These are phyloP conservation scores for Melierax canorus DNA, from an alignment of 2,113 vertebrate genomes.

Conservation along the genomic window DNA sequence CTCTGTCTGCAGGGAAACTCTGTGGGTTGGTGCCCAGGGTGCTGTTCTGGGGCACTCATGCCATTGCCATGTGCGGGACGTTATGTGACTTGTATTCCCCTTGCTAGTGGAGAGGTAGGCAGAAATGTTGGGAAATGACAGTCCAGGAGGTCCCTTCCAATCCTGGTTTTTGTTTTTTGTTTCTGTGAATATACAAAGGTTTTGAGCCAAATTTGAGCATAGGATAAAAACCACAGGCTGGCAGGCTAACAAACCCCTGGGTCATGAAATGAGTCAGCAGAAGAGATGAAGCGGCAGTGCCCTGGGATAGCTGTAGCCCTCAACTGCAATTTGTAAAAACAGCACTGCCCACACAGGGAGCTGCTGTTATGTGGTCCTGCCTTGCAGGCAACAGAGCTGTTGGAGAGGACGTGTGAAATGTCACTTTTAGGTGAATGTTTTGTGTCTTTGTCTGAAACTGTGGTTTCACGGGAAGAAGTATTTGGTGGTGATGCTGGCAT, in stretches of 20 bases:
- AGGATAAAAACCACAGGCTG: background rate
- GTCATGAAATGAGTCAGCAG: slow-evolving; percentile 6
- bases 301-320: background rate
- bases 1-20: background rate
- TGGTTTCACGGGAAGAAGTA: background rate
- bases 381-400: background rate
- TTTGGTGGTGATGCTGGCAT: background rate
- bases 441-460: background rate
- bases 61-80: rapidly evolving
- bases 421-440: background rate
- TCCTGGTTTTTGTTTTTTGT: background rate
- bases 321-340: background rate
- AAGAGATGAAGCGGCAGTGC: background rate
- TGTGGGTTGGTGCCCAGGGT: rapidly evolving
- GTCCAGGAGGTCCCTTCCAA: background rate
- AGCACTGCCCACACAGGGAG: background rate
- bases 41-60: rapidly evolving
- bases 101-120: rapidly evolving
- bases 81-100: background rate
- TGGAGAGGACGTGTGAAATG: background rate
- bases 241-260: background rate
- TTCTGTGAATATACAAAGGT: background rate
- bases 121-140: background rate
- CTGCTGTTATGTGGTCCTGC: background rate
- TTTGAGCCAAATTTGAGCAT: background rate